Evolutionary conservation across 2,113 vertebrate species (phyloP), one percentile per base, ranked within the genome.

Genomic region (Ovis canadensis): DNA sequence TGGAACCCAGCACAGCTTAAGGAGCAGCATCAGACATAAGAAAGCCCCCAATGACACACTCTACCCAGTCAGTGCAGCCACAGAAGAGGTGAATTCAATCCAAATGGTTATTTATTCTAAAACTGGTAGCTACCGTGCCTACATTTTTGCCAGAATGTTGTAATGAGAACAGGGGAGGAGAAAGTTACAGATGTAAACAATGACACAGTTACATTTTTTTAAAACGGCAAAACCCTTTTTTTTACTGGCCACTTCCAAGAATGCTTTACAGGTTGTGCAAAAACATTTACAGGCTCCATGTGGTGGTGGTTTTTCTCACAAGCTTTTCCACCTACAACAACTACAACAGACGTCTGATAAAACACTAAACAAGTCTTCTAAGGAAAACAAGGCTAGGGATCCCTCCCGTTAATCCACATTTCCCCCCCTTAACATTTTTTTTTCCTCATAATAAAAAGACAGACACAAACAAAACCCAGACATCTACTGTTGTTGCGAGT

Each of bases 181-280:
- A 97, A 97, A 97, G 95, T 98, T 98, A 98, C 98, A 98, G 97
- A 98, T 98, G 98, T 98, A 98, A 98, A 98, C 98, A 98, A 98
- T 97, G 98, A 98, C 98, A 98, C 97, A 95, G 97, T 98, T 98
- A 98, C 98, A 98, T 97, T 97, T 98, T 94, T 91, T 95, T 92
- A 8, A 91, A 98, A 98, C 90, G 97, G 97, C 97, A 98, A 98
- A 97, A 96, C 96, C 97, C 97, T 93, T 98, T 95, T 95, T 57
- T 98, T 98, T 98, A 98, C 98, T 98, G 98, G 98, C 98, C 98
- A 98, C 97, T 97, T 98, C 98, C 98, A 97, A 97, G 94, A 98
- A 98, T 97, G 97, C 95, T 98, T 98, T 98, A 98, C 98, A 98
- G 90, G 97, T 94, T 97, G 98, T 94, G 97, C 97, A 98, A 98